Conservation (phyloP, 2,888 invertebrate species). For the Polydrusus cervinus region DNA sequence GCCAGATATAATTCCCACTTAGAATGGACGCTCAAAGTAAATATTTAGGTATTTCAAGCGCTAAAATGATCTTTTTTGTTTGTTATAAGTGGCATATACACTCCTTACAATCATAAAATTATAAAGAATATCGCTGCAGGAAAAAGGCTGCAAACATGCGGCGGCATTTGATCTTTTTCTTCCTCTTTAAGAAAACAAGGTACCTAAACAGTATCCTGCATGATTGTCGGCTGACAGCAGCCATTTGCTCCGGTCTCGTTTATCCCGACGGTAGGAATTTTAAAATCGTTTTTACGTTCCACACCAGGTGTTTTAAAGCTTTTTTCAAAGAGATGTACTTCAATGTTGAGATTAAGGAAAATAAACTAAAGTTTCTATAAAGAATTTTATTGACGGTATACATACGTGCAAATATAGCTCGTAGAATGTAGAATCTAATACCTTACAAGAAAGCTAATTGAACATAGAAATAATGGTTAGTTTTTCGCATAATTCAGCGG, state of each 20-base stretch:
- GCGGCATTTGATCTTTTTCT: conserved; percentile 37
- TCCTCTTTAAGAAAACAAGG: conserved; percentile 36
- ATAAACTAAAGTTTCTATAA: conserved; percentile 16
- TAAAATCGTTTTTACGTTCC: conserved; percentile 37
- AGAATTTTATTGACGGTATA: too few species aligned
- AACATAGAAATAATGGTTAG: background rate
- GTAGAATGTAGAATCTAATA: background rate
- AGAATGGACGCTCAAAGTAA: too few species aligned
- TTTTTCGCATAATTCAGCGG: background rate
- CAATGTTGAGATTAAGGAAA: conserved; percentile 6
- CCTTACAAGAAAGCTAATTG: background rate
- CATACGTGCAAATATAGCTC: background rate
- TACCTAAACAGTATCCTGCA: conserved; percentile 26
- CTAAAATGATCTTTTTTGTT: conserved; percentile 1
- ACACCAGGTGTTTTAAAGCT: conserved; percentile 36
- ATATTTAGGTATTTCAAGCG: too few species aligned
- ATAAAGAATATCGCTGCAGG: conserved; percentile 6
- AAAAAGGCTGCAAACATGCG: conserved; percentile 21
- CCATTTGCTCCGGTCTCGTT: conserved; percentile 35
- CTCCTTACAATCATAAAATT: conserved; percentile 3
- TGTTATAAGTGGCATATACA: conserved; percentile 1
- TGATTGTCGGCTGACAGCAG: conserved; percentile 38
- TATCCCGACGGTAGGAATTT: conserved; percentile 30
- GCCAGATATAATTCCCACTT: too few species aligned
- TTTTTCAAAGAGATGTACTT: conserved; percentile 35